phyloP scores from a whole-genome alignment of 1,140 invertebrate genomes.

The Delia radicum region DNA sequence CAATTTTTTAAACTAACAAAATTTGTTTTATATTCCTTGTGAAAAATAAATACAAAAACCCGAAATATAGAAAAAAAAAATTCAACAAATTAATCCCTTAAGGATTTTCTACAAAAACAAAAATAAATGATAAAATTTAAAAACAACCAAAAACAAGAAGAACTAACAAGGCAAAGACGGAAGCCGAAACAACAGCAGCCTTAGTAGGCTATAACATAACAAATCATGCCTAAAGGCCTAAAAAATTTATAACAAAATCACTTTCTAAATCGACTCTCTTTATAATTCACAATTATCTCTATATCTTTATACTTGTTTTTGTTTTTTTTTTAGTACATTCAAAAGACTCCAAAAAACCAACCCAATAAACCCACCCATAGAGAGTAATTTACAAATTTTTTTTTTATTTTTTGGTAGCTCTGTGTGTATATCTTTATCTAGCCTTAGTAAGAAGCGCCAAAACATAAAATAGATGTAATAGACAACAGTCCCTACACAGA shows the following conservation, averaged over 20 bases:
- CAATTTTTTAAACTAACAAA: background rate
- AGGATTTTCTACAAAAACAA: background rate
- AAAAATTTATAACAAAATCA: background rate
- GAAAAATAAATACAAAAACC: background rate
- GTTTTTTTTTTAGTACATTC: background rate
- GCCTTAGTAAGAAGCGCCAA: no score
- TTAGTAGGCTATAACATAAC: background rate
- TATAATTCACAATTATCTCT: constrained; percentile 22
- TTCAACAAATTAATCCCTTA: background rate
- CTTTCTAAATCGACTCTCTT: constrained; percentile 8
- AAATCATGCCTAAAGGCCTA: background rate
- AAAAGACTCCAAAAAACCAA: background rate
- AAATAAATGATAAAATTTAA: background rate
- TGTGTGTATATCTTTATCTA: no score
- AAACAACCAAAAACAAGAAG: background rate
- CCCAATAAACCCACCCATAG: background rate
- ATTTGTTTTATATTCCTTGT: background rate
- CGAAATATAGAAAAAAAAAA: background rate
- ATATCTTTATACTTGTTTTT: constrained; percentile 8
- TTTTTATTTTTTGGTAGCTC: background rate
- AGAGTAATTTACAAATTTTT: constrained; percentile 2
- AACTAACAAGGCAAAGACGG: background rate
- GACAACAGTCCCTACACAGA: no score
- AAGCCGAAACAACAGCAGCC: background rate
- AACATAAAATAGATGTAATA: no score